These are phyloP conservation scores for Propsilocerus akamusi DNA, from an alignment of 1,140 invertebrate genomes.

Conservation along the genomic window DNA sequence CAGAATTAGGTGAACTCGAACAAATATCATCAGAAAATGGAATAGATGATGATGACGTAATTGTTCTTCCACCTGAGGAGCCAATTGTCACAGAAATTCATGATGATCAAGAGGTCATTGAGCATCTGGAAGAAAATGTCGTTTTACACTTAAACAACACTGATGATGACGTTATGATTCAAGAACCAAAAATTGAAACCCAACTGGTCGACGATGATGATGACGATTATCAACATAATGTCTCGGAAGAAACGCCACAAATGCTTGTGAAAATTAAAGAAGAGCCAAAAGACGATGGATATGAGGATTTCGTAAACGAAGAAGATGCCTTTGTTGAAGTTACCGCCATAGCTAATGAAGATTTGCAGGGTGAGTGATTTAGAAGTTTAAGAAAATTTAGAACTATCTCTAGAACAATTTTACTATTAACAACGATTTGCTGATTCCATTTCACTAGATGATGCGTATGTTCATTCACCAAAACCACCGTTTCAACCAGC, in stretches of 20 bases:
- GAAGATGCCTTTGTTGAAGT: conserved; percentile 35
- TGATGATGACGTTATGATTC: conserved; percentile 22
- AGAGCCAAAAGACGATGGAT: conserved; percentile 16
- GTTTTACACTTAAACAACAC: conserved; percentile 13
- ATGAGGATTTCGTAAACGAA: conserved; percentile 22
- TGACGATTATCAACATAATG: conserved; percentile 17
- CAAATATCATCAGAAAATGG: conserved; percentile 7
- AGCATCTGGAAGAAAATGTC: conserved; percentile 21
- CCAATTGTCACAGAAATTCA: conserved; percentile 22
- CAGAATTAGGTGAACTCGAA: neutral
- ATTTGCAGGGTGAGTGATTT: conserved; percentile 2
- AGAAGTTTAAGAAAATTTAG: conserved; percentile 3
- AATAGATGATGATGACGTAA: conserved; percentile 24
- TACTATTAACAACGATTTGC: neutral
- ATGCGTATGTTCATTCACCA: neutral
- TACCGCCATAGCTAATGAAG: conserved; percentile 15
- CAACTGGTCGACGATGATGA: conserved; percentile 28
- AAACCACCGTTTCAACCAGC: neutral
- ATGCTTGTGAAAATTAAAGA: conserved; percentile 20
- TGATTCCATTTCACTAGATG: neutral
- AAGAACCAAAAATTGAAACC: conserved; percentile 23
- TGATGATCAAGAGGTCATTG: conserved; percentile 21
- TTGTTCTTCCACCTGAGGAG: conserved; percentile 22
- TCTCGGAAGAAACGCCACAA: conserved; percentile 13
- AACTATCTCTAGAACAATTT: conserved; percentile 5